Evolutionary conservation across 92 coral and sea anemone species (phyloP).

Genomic region (Siderastrea siderea): DNA sequence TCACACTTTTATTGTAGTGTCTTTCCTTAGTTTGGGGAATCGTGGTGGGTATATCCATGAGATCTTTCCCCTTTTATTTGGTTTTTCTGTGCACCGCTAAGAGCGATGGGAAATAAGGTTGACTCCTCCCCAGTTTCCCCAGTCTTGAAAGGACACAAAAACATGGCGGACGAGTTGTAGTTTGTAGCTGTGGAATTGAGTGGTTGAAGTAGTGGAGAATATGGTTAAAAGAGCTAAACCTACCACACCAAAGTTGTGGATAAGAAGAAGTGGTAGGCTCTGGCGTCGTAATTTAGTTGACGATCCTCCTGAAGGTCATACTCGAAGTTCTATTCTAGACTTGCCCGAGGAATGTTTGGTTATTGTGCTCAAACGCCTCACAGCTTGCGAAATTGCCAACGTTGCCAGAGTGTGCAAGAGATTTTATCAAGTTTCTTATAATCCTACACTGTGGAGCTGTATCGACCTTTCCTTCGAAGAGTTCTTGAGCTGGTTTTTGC

Average conservation of each 20-base stretch:
- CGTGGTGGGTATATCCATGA: too few relatives aligned
- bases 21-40: too few relatives aligned
- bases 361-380: constrained; percentile 47
- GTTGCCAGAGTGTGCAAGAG: constrained; percentile 60
- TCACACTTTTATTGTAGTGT: too few relatives aligned
- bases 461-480: constrained; percentile 50
- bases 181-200: background rate
- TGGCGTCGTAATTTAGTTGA: background rate
- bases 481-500: background rate
- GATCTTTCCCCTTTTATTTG: too few relatives aligned
- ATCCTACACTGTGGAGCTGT: constrained; percentile 67
- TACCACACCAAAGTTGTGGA: background rate
- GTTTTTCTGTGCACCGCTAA: background rate
- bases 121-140: background rate
- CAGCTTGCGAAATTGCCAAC: constrained; percentile 51
- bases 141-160: constrained; percentile 7
- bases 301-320: background rate
- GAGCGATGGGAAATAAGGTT: constrained; percentile 2
- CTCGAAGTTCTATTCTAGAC: constrained; percentile 35
- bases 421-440: constrained; percentile 54
- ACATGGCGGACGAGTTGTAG: constrained; percentile 43
- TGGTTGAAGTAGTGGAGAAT: background rate
- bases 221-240: background rate
- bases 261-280: constrained; percentile 34
- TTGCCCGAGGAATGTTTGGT: constrained; percentile 77